Evolutionary conservation across 2,888 invertebrate genomes (phyloP), one percentile per base, ranked within the genome.

Genomic region (Priocnemis perturbator): DNA sequence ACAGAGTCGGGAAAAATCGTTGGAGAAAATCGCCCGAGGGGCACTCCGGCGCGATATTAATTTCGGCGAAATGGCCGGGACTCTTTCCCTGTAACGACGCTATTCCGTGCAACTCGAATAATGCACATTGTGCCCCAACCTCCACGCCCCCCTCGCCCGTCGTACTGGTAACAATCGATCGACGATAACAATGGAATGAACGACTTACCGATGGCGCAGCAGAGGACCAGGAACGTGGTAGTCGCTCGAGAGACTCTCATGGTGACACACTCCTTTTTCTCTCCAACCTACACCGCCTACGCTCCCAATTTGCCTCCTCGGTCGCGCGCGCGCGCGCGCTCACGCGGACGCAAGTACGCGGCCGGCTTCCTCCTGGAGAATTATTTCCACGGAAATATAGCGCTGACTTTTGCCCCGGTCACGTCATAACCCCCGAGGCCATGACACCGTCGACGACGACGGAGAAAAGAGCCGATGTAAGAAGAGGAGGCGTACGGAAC

Each of bases 201-300:
- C 58, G 68, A 87, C 87, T 87, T 82, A 87, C 87, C 87, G 76
- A 86, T 77, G 64, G 78, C 78, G 76, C 79, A 85, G 77, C 77
- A 83, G 71, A 86, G 78, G 74, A 86, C 73, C 68, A 87, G 77
- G 71, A 85, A 72, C 48, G 79, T 73, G 58, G 80, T 71, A 66
- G 67, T 66, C 48, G 75, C 76, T 77, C 77, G 73, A 70, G 76
- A 75, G 67, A 76, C 67, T 73, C 77, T 79, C 86, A 86, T 86
- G 77, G 72, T 83, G 81, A 50, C 19, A 19, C 50, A 37, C 37
- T 37, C 37, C 37, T 37, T 37, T 50, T 50, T 50, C 50, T 50
- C 50, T 50, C 50, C 50, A 17, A 19, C 7, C 11, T 11, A 37
- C 37, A 11, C 37, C 37, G 37, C 37, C 37, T 37, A 37, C 37